Conservation (phyloP, 2,888 invertebrate species). For the Hipparchia semele region DNA sequence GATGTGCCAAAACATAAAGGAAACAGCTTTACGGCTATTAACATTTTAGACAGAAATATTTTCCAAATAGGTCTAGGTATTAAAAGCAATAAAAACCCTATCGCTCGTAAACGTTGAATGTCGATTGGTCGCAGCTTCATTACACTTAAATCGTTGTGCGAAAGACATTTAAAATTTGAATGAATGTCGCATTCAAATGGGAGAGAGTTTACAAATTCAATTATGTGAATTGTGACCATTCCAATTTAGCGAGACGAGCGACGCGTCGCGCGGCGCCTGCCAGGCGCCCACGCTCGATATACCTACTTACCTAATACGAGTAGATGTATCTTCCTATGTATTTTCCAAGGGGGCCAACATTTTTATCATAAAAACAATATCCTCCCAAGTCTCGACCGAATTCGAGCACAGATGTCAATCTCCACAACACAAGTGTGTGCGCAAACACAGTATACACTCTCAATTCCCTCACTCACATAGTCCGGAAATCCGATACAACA, state of each 20-base stretch:
- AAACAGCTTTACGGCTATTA: neutral
- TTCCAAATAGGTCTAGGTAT: neutral
- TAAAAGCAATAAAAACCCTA: slow-evolving; percentile 12
- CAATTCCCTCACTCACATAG: no score
- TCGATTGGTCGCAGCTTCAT: slow-evolving; percentile 11
- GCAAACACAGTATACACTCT: no score
- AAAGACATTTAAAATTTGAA: slow-evolving; percentile 31
- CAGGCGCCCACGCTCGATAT: slow-evolving; percentile 28
- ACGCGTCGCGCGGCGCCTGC: slow-evolving; percentile 37
- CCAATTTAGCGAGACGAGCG: slow-evolving; percentile 31
- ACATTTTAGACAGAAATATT: slow-evolving; percentile 4
- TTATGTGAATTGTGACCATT: slow-evolving; percentile 33
- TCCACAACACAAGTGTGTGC: no score
- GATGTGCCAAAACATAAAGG: neutral
- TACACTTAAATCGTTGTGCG: slow-evolving; percentile 28
- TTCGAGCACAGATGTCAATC: no score
- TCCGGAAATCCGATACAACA: no score
- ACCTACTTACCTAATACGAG: neutral
- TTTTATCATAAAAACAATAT: no score
- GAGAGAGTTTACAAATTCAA: slow-evolving; percentile 41
- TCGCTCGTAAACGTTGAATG: slow-evolving; percentile 6
- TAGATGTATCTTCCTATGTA: no score
- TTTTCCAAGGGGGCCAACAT: no score
- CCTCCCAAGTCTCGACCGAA: no score
- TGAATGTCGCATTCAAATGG: slow-evolving; percentile 41